These are phyloP conservation scores for Lytechinus pictus DNA, from an alignment of 35 echinoderm and acorn worm genomes.

Conservation along the genomic window DNA sequence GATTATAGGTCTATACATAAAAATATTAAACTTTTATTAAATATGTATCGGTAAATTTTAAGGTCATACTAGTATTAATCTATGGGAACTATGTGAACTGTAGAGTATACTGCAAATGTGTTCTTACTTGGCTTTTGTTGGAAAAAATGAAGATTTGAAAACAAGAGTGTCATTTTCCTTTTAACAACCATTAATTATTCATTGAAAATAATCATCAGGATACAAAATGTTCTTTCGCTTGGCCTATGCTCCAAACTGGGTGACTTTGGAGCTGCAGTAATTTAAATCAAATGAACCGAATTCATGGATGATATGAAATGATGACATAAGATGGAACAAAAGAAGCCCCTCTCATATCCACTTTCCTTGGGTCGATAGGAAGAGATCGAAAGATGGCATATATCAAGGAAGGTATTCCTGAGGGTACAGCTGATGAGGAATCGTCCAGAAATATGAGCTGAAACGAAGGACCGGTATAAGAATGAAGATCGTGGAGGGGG, in stretches of 20 bases:
- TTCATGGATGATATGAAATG: conserved; percentile 18
- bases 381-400: conserved; percentile 47
- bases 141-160: no score
- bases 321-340: conserved; percentile 7
- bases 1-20: no score
- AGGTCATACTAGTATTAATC: no score
- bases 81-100: no score
- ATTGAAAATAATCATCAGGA: background rate
- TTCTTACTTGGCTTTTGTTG: no score
- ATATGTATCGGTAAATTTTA: no score
- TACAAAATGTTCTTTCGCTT: background rate
- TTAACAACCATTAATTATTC: no score
- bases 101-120: no score
- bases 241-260: background rate
- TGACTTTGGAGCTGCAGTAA: background rate
- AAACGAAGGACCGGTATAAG: background rate
- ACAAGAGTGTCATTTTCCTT: no score
- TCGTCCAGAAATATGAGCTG: conserved; percentile 37
- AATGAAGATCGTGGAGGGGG: background rate
- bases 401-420: conserved; percentile 30
- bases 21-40: no score
- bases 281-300: conserved; percentile 6
- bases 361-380: conserved; percentile 11
- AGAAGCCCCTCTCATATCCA: conserved; percentile 38
- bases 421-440: conserved; percentile 1